phyloP scores from a whole-genome alignment of 2,888 invertebrate species.

The Drosophila heteroneura region DNA sequence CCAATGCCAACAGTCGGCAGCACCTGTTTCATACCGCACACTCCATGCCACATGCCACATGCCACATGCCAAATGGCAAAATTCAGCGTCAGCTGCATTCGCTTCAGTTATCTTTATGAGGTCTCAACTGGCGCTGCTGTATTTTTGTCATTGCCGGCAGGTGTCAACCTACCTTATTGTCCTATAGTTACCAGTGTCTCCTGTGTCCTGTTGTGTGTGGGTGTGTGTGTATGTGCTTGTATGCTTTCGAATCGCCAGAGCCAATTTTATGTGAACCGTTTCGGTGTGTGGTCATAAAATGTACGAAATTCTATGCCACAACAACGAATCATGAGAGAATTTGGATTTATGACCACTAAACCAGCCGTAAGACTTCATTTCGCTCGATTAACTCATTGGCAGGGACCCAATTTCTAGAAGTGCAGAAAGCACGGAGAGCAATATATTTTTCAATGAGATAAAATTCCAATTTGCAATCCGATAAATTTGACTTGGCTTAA shows the following conservation, averaged over 20 bases:
- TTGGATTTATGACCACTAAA: slow-evolving; percentile 74
- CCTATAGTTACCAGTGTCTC: slow-evolving; percentile 32
- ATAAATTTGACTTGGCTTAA: slow-evolving; percentile 28
- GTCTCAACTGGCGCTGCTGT: slow-evolving; percentile 43
- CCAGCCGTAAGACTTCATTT: slow-evolving; percentile 48
- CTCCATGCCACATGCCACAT: slow-evolving; percentile 10
- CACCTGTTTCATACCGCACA: slow-evolving; percentile 22
- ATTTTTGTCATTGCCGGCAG: slow-evolving; percentile 60
- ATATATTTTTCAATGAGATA: slow-evolving; percentile 1
- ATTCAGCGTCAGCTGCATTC: slow-evolving; percentile 19
- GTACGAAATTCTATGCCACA: slow-evolving; percentile 63
- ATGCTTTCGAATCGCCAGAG: slow-evolving; percentile 62
- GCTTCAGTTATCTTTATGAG: slow-evolving; percentile 39
- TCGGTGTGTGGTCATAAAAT: slow-evolving; percentile 63
- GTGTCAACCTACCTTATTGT: slow-evolving; percentile 65
- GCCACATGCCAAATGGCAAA: slow-evolving; percentile 19
- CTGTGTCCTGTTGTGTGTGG: slow-evolving; percentile 7
- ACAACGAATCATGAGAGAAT: slow-evolving; percentile 75
- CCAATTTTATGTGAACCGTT: slow-evolving; percentile 66
- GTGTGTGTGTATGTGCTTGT: slow-evolving; percentile 6
- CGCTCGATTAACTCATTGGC: slow-evolving; percentile 8
- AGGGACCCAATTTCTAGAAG: slow-evolving; percentile 58
- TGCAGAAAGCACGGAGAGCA: slow-evolving; percentile 52
- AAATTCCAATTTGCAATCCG: slow-evolving; percentile 12
- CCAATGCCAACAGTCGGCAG: neutral